Base-by-base conservation (phyloP, 1,140 invertebrate genomes). In the Brachionus sp. region DNA sequence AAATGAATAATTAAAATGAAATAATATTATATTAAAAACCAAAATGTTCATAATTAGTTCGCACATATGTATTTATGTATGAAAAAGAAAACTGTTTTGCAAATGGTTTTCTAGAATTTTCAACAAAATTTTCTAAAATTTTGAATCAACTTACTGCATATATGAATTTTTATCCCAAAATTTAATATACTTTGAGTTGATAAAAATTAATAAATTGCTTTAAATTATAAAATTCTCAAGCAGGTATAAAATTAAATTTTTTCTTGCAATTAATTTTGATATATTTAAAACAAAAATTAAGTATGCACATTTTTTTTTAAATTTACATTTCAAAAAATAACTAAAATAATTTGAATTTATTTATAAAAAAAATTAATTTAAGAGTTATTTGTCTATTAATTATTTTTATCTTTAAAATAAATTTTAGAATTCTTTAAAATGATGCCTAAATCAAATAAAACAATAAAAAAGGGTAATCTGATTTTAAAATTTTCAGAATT, bases 381-480 rank as follows among this genome's bases (percentile, higher is more conserved):
- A 35, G n/a, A 68, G 9, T 19, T 57, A n/a, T n/a, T 23, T 57
- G 2, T 25, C 9, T 57, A 9, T 19, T 19, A 42, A 42, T 7
- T 42, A 10, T 42, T 57, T 57, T 42, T 70, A 10, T 23, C 39
- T 16, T 29, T 29, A 29, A 29, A 29, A 29, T 29, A 29, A 29
- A 37, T 37, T 37, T 19, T 70, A 70, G 37, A 70, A 70, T 35
- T 35, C 13, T 16, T 19, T 9, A 75, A 75, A 75, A 75, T 75
- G 70, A 44, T 75, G 70, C 70, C 70, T 25, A 75, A 75, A 75
- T 44, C 39, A 5, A 75, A 44, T 46, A 75, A 75, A 29, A 75
- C 44, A 46, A 75, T 75, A 23, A 75, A 75, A 46, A 75, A 75
- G 44, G 70, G 70, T 75, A 37, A 35, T 68, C 29, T 10, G 3